Conservation (phyloP, 1,140 invertebrate species). For the Steinernema feltiae region DNA sequence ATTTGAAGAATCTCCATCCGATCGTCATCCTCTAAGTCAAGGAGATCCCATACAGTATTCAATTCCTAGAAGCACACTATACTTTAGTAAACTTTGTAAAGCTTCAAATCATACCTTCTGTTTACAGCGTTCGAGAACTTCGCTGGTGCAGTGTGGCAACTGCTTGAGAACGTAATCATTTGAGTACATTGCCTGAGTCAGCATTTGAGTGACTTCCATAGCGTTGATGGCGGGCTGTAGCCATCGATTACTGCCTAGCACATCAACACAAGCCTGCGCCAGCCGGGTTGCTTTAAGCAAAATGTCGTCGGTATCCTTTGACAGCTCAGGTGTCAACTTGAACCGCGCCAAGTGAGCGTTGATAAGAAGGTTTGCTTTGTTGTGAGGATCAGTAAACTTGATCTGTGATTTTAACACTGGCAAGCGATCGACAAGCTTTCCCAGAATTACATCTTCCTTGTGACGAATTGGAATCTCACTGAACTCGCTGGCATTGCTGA, state of each 20-base stretch:
- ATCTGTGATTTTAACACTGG: constrained; percentile 67
- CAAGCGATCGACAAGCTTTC: constrained; percentile 69
- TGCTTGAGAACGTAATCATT: constrained; percentile 96
- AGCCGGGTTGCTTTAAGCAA: constrained; percentile 63
- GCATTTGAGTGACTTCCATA: constrained; percentile 99
- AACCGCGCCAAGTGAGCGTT: constrained; percentile 91
- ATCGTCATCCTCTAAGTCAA: constrained; percentile 94
- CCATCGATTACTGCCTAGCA: constrained; percentile 95
- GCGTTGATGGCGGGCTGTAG: constrained; percentile 90
- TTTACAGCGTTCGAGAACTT: constrained; percentile 81
- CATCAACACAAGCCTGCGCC: constrained; percentile 97
- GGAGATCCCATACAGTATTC: constrained; percentile 94
- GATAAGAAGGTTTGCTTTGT: constrained; percentile 86
- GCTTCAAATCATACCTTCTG: constrained; percentile 67
- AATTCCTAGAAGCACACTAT: constrained; percentile 64
- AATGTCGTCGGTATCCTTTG: constrained; percentile 81
- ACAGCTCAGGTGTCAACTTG: constrained; percentile 86
- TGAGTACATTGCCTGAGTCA: constrained; percentile 98
- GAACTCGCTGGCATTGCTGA: constrained; percentile 93
- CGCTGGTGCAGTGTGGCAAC: constrained; percentile 83
- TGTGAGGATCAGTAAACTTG: constrained; percentile 88
- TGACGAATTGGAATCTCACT: constrained; percentile 87
- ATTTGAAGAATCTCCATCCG: constrained; percentile 77
- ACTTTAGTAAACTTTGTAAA: constrained; percentile 9
- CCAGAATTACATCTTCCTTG: constrained; percentile 82